Evolutionary conservation across 2,797 vertebrate genomes (phyloP).

Genomic region (Cyprinella venusta): DNA sequence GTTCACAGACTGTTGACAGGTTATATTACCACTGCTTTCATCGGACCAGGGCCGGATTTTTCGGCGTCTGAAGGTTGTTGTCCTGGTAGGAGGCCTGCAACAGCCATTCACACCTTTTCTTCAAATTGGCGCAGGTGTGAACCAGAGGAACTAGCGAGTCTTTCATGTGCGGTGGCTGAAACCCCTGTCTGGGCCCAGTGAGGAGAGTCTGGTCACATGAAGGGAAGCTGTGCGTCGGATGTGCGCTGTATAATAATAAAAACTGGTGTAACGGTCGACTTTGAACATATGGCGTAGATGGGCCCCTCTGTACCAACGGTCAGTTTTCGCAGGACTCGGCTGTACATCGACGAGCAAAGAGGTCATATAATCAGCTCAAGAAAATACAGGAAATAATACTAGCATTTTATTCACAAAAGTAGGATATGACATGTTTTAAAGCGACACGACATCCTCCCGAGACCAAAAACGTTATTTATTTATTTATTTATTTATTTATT

Average conservation of each 20-base stretch:
- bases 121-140: slow-evolving; percentile 68
- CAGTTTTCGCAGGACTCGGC: slow-evolving; percentile 38
- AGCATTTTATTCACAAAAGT: background rate
- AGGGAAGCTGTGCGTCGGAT: slow-evolving; percentile 51
- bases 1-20: slow-evolving; percentile 66
- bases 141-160: slow-evolving; percentile 56
- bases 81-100: slow-evolving; percentile 53
- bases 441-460: background rate
- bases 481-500: too few species aligned
- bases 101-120: slow-evolving; percentile 67
- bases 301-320: slow-evolving; percentile 38
- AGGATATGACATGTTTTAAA: background rate
- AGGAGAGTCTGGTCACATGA: slow-evolving; percentile 8
- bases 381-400: too few species aligned
- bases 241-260: slow-evolving; percentile 64
- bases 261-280: slow-evolving; percentile 21
- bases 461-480: too few species aligned
- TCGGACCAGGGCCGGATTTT: slow-evolving; percentile 69
- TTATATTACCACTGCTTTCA: slow-evolving; percentile 58
- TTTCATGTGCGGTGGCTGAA: slow-evolving; percentile 68
- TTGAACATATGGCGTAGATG: slow-evolving; percentile 56
- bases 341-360: background rate
- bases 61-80: slow-evolving; percentile 63
- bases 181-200: background rate
- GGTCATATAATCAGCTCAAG: background rate